These are phyloP conservation scores for Tragelaphus strepsiceros DNA, from an alignment of 2,113 vertebrate genomes.

Conservation along the genomic window DNA sequence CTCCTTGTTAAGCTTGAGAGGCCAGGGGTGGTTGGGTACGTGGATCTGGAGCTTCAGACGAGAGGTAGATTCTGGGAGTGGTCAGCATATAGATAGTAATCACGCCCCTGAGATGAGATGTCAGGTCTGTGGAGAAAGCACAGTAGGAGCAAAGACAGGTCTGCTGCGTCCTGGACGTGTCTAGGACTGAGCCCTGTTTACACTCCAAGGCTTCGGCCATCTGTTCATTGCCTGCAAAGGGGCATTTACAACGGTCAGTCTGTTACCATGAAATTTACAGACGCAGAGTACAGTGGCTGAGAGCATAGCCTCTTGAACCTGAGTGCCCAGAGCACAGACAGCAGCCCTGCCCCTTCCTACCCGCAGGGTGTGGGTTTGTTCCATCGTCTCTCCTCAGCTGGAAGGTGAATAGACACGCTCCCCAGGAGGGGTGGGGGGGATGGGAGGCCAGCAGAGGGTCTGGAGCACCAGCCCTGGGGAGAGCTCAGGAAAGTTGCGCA, in stretches of 20 bases:
- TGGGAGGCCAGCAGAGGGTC: neutral
- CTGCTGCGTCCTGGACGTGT: neutral
- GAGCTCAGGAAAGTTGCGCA: accelerated
- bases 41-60: neutral
- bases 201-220: neutral
- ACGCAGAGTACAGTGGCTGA: neutral
- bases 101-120: neutral
- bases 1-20: neutral
- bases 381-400: neutral
- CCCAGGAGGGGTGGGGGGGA: neutral
- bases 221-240: accelerated
- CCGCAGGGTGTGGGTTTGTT: neutral
- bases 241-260: neutral
- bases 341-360: neutral
- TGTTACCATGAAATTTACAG: neutral
- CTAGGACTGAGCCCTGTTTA: neutral
- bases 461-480: accelerated
- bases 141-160: neutral
- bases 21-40: neutral
- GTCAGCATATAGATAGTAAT: neutral
- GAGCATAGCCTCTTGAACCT: neutral
- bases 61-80: neutral
- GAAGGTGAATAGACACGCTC: accelerated
- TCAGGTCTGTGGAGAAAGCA: neutral
- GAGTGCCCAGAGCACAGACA: neutral